Base-by-base conservation (phyloP, 2,888 invertebrate genomes). In the Digitonthophagus gazella region DNA sequence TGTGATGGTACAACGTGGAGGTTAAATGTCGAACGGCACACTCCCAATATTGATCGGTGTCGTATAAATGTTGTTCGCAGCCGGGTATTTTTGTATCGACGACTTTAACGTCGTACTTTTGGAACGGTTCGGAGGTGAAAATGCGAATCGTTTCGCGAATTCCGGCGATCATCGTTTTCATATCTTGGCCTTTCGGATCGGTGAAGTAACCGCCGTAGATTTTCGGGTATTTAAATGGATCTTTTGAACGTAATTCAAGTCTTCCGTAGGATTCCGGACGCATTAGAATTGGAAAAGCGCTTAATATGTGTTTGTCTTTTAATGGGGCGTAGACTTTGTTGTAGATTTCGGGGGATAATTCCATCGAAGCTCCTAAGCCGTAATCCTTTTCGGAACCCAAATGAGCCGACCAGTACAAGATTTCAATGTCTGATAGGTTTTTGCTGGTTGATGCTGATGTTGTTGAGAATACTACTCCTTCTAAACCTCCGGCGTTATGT, bases 171-270 rank as follows among this genome's bases (percentile, higher is more conserved):
- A 89, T 80, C 1, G 87, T 87, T 15, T 85, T 84, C 0, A 87
- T 80, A 75, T 93, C 85, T 15, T n/a, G 18, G 1, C 56, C 22
- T 15, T 86, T 78, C 1, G 85, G 85, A 75, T 90, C 85, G 0
- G 85, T 84, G 71, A 93, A 86, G 79, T 94, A 95, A 75, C 93
- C 92, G 0, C 93, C 91, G 74, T 92, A 88, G 75, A 95, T 87
- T 11, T 87, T 83, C 0, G 94, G 93, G 74, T 89, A 87, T 16
- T 88, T 87, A 64, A 87, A 85, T 0, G 93, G 93, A 82, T 93
- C 87, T 8, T 83, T 87, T 57, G 90, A 88, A 74, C 85, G 87
- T n/a, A 95, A 83, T 79, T 86, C 86, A 0, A 93, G 75, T 6
- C 86, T 85, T 0, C 92, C 92, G 18, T 85, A 83, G 11, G 92